These are phyloP conservation scores for Megastigmus dorsalis DNA, from an alignment of 2,888 invertebrate species.

Conservation along the genomic window DNA sequence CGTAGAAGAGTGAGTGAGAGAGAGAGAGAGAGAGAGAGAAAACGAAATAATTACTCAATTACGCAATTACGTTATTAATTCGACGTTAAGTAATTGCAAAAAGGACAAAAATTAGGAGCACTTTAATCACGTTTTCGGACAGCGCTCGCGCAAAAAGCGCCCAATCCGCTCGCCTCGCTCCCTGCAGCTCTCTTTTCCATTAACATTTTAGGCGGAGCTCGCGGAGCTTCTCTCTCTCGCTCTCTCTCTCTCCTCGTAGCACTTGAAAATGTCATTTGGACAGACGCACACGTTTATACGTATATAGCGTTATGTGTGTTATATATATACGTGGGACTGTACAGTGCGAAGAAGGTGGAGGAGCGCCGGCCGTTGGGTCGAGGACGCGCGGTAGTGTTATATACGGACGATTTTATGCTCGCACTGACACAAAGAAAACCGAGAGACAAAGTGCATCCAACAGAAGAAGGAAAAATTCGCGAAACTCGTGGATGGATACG, in stretches of 20 bases:
- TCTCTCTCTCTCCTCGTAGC: not conserved
- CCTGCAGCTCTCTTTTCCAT: slow-evolving; percentile 44
- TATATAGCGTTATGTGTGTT: too few species aligned
- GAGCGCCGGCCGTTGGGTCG: too few species aligned
- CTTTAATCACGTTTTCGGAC: slow-evolving; percentile 51
- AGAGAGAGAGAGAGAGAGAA: not conserved
- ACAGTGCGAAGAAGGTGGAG: not conserved
- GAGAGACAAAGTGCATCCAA: not conserved
- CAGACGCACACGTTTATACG: not conserved
- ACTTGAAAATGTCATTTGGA: slow-evolving; percentile 51
- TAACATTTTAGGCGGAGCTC: slow-evolving; percentile 46
- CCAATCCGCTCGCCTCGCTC: slow-evolving; percentile 7
- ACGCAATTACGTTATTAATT: slow-evolving; percentile 55
- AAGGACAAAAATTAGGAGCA: slow-evolving; percentile 51
- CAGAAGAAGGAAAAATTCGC: slow-evolving; percentile 23
- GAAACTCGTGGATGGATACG: too few species aligned
- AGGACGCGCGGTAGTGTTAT: not conserved
- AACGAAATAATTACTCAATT: slow-evolving; percentile 52
- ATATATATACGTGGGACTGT: too few species aligned
- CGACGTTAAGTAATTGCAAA: slow-evolving; percentile 54
- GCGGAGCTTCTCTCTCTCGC: too few species aligned
- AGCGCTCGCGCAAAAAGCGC: slow-evolving; percentile 2
- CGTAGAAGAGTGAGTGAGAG: not conserved
- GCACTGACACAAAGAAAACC: slow-evolving; percentile 16
- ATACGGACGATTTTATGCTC: slow-evolving; percentile 22